Evolutionary conservation across 2,888 invertebrate species (phyloP).

Genomic region (Phyllotreta cruciferae): DNA sequence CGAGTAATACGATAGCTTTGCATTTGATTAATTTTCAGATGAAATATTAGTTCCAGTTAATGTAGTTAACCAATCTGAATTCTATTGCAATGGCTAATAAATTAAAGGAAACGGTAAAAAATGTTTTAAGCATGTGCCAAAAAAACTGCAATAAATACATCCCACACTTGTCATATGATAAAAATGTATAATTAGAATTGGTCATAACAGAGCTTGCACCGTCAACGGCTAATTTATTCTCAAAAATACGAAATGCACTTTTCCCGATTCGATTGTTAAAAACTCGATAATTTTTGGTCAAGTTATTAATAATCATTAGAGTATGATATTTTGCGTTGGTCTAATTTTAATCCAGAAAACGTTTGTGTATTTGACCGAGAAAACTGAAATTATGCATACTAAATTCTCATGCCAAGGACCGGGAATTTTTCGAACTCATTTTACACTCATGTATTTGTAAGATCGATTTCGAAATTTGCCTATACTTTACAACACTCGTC

Average conservation of each 20-base stretch:
- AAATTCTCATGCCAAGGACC: conserved; percentile 35
- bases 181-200: conserved; percentile 15
- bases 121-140: conserved; percentile 3
- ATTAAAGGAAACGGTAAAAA: conserved; percentile 11
- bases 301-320: conserved; percentile 21
- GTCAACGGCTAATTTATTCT: conserved; percentile 1
- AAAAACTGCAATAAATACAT: conserved; percentile 14
- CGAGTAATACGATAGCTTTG: conserved; percentile 13
- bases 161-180: conserved; percentile 13
- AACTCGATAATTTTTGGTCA: conserved; percentile 9
- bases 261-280: too few relatives aligned
- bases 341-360: conserved; percentile 31
- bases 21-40: conserved; percentile 8
- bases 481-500: conserved; percentile 19
- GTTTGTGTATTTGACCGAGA: conserved; percentile 36
- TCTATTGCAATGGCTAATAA: conserved; percentile 12
- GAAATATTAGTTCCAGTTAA: conserved; percentile 11
- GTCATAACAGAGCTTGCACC: conserved; percentile 8
- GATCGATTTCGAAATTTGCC: conserved; percentile 29
- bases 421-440: conserved; percentile 36
- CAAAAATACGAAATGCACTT: too few relatives aligned
- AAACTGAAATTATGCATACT: conserved; percentile 36
- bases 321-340: conserved; percentile 31
- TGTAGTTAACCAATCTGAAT: conserved; percentile 6
- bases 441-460: conserved; percentile 29